Conservation (phyloP, 2,888 invertebrate species). For the Phania funesta region DNA sequence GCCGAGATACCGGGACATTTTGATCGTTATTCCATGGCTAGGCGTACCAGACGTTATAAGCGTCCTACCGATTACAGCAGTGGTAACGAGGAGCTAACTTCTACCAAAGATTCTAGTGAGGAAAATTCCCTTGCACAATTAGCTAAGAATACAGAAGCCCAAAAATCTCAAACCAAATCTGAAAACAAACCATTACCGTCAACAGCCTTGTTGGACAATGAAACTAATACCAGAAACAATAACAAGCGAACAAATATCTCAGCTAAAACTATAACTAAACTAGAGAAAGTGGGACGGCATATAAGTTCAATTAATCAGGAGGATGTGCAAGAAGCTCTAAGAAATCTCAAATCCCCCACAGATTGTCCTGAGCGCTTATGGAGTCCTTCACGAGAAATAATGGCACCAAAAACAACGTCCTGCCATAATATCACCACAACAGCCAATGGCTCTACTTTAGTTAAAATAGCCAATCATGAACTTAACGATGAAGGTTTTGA, state of each 20-base stretch:
- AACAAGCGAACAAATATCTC: conserved; percentile 54
- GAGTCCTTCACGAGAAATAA: conserved; percentile 81
- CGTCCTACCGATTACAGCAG: conserved; percentile 83
- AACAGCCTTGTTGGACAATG: conserved; percentile 11
- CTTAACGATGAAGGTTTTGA: conserved; percentile 93
- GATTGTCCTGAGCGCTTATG: conserved; percentile 84
- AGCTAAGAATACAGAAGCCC: conserved; percentile 70
- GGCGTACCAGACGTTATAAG: conserved; percentile 91
- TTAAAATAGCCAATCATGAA: conserved; percentile 81
- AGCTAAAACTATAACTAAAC: conserved; percentile 74
- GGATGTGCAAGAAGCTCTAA: conserved; percentile 86
- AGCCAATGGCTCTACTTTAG: conserved; percentile 65
- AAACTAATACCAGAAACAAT: conserved; percentile 3
- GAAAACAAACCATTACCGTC: conserved; percentile 54
- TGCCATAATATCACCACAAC: conserved; percentile 40
- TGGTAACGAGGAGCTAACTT: conserved; percentile 82
- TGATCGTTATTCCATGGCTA: conserved; percentile 90
- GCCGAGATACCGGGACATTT: conserved; percentile 86
- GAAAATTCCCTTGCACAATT: conserved; percentile 70
- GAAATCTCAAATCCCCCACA: conserved; percentile 84
- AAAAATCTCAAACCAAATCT: conserved; percentile 64
- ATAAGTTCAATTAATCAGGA: conserved; percentile 87
- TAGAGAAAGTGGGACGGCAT: conserved; percentile 82
- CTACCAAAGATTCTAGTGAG: conserved; percentile 76
- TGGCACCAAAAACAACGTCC: conserved; percentile 62